Evolutionary conservation across 2,888 invertebrate species (phyloP).

Genomic region (Agrochola macilenta): DNA sequence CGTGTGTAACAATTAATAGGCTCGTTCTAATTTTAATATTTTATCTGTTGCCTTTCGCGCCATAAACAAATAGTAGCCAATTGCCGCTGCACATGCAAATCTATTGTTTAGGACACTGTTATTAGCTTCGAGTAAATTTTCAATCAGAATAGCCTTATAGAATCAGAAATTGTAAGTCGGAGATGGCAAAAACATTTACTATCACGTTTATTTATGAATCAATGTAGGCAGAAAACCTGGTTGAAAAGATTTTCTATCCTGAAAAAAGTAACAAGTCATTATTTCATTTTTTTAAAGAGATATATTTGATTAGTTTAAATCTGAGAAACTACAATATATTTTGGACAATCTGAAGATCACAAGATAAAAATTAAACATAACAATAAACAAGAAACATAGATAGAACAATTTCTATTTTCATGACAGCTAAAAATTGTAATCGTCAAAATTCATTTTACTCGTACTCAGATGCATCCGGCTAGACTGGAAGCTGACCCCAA

Average conservation of each 20-base stretch:
- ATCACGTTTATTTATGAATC: conserved; percentile 8
- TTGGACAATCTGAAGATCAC: background rate
- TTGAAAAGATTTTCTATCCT: background rate
- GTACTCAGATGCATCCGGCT: no score
- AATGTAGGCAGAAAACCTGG: background rate
- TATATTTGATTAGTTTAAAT: background rate
- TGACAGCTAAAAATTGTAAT: background rate
- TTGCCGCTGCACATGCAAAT: conserved; percentile 67
- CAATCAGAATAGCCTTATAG: background rate
- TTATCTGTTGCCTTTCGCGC: conserved; percentile 68
- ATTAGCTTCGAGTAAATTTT: conserved; percentile 26
- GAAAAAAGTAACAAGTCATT: background rate
- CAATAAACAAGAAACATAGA: no score
- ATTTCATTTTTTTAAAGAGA: background rate
- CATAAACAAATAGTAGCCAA: conserved; percentile 69
- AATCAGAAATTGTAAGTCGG: background rate
- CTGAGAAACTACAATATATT: no score
- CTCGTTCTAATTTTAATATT: conserved; percentile 73
- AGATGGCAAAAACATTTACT: background rate
- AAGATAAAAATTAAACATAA: background rate
- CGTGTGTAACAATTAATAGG: conserved; percentile 62
- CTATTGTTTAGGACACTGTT: conserved; percentile 58
- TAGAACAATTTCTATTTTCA: background rate
- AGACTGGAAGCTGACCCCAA: no score
- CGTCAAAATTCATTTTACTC: no score